Conservation (phyloP, 2,113 vertebrate genomes). For the Triplophysa tibetana region DNA sequence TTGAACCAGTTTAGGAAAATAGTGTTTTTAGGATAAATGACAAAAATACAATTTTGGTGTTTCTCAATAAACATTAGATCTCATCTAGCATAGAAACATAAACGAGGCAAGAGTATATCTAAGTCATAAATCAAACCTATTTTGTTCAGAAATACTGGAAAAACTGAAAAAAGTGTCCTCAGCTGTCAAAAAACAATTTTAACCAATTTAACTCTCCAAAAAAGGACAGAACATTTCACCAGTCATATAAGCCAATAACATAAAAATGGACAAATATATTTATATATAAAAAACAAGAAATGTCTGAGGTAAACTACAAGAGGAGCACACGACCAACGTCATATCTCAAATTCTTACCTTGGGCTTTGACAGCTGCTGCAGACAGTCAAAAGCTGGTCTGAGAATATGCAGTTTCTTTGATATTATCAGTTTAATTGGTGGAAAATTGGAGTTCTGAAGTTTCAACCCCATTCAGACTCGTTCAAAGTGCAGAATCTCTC, state of each 20-base stretch:
- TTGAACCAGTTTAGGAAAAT: too few relatives aligned
- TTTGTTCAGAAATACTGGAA: too few relatives aligned
- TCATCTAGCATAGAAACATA: too few relatives aligned
- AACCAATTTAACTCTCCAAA: too few relatives aligned
- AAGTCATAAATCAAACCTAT: too few relatives aligned
- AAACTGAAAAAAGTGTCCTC: too few relatives aligned
- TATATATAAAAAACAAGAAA: not conserved
- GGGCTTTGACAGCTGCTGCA: conserved; percentile 59
- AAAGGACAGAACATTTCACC: not conserved
- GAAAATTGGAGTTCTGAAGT: conserved; percentile 53
- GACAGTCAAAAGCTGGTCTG: conserved; percentile 59
- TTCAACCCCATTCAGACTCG: conserved; percentile 63
- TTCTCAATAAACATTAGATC: too few relatives aligned
- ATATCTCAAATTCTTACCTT: conserved; percentile 61
- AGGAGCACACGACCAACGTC: not conserved
- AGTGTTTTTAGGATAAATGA: too few relatives aligned
- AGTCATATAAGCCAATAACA: too few relatives aligned
- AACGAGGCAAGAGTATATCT: too few relatives aligned
- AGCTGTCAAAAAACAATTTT: too few relatives aligned
- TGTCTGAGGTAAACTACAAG: not conserved
- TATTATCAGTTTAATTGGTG: conserved; percentile 64
- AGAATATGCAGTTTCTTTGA: conserved; percentile 69
- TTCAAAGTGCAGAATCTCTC: not conserved
- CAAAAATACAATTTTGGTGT: too few relatives aligned
- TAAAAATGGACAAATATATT: not conserved